Conservation (phyloP, 2,113 vertebrate genomes). For the Picathartes gymnocephalus region DNA sequence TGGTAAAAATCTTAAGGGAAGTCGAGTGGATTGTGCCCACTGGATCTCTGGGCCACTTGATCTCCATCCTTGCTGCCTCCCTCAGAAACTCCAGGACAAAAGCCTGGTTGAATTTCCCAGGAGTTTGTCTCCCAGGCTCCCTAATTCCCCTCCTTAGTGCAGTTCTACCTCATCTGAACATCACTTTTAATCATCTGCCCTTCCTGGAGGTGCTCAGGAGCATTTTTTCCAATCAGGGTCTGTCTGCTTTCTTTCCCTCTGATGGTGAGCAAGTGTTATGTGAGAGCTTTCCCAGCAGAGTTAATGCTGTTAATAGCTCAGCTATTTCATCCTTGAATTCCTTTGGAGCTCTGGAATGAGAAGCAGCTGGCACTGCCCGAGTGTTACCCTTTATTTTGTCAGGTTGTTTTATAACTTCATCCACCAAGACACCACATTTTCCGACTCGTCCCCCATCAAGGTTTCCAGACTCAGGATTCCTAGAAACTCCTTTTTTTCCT, state of each 20-base stretch:
- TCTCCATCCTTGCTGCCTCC: not conserved
- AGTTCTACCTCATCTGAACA: not conserved
- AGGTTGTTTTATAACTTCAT: not conserved
- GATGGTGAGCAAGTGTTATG: not conserved
- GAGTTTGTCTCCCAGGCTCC: not conserved
- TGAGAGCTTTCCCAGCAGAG: constrained; percentile 1
- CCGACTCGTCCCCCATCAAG: not conserved
- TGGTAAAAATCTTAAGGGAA: not conserved
- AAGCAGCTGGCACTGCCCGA: not conserved
- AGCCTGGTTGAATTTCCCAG: not conserved
- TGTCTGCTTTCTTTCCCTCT: not conserved
- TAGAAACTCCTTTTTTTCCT: not conserved
- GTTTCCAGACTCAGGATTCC: not conserved
- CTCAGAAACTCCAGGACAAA: not conserved
- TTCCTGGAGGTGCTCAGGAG: not conserved
- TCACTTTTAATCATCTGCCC: not conserved
- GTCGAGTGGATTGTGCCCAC: not conserved
- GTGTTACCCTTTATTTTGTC: not conserved
- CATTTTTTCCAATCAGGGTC: not conserved
- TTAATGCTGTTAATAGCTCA: constrained; percentile 19
- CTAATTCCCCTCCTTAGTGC: not conserved
- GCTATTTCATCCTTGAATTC: constrained; percentile 39
- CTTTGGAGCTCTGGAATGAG: not conserved
- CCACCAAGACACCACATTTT: not conserved
- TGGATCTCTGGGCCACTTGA: not conserved